Evolutionary conservation across 2,113 vertebrate genomes (phyloP).

Genomic region (Neoarius graeffei): DNA sequence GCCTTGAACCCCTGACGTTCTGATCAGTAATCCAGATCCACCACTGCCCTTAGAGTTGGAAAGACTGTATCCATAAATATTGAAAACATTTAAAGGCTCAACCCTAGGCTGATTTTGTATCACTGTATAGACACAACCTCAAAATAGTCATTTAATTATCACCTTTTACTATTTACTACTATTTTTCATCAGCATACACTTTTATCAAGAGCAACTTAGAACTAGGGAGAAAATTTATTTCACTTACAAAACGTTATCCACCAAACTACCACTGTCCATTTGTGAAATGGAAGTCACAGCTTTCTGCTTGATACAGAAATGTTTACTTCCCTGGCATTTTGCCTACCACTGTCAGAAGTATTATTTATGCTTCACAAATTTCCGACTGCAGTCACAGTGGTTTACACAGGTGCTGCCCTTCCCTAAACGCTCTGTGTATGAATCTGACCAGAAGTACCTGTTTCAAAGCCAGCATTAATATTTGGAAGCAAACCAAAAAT

Average conservation of each 20-base stretch:
- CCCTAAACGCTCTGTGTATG: slow-evolving; percentile 3
- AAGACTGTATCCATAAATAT: neutral
- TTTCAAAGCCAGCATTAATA: slow-evolving; percentile 14
- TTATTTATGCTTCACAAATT: neutral
- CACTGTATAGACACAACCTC: neutral
- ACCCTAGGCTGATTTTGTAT: neutral
- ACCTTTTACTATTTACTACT: neutral
- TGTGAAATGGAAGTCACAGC: neutral
- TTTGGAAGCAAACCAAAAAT: slow-evolving; percentile 30
- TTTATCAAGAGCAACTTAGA: neutral
- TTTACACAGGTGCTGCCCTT: neutral
- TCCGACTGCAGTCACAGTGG: neutral
- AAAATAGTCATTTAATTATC: neutral
- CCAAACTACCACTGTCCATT: neutral
- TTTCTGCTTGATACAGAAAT: neutral
- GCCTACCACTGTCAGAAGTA: neutral
- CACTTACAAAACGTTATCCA: neutral
- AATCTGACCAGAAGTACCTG: neutral
- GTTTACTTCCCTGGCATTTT: neutral
- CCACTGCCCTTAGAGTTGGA: neutral
- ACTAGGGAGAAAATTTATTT: neutral
- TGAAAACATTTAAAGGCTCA: neutral
- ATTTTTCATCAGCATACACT: neutral
- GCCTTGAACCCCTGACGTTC: too few species aligned
- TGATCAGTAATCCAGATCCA: too few species aligned